Conservation (phyloP, 2,888 invertebrate genomes). For the Phanerotoma sp. region DNA sequence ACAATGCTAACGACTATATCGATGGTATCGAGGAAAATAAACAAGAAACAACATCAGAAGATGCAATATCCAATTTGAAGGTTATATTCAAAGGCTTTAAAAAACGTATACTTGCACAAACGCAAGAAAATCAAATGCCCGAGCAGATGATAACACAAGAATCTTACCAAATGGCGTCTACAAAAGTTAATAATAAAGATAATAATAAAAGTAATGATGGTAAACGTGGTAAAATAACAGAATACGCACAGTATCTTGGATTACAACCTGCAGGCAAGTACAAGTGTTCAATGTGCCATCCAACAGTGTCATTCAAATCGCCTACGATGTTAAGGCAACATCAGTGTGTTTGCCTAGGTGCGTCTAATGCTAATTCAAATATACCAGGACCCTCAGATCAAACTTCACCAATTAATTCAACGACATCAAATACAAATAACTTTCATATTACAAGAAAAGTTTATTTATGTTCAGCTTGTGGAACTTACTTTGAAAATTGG, state of each 20-base stretch:
- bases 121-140: conserved; percentile 40
- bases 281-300: conserved; percentile 71
- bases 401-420: conserved; percentile 45
- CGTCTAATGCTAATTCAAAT: conserved; percentile 39
- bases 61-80: conserved; percentile 33
- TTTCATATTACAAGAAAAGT: conserved; percentile 75
- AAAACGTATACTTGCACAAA: conserved; percentile 48
- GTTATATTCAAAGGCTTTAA: conserved; percentile 50
- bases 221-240: conserved; percentile 54
- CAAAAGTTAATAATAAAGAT: conserved; percentile 26
- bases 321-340: conserved; percentile 70
- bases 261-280: conserved; percentile 59
- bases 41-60: conserved; percentile 34
- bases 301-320: conserved; percentile 67
- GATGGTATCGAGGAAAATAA: conserved; percentile 31
- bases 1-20: conserved; percentile 17
- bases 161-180: conserved; percentile 14
- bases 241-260: conserved; percentile 73
- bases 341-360: conserved; percentile 39
- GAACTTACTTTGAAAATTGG: conserved; percentile 84
- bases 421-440: conserved; percentile 52
- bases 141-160: conserved; percentile 17
- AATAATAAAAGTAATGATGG: conserved; percentile 36
- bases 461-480: conserved; percentile 79
- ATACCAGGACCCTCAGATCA: conserved; percentile 56